Base-by-base conservation (phyloP, 64 coral and sea anemone genomes). In the Stichodactyla mertensii region DNA sequence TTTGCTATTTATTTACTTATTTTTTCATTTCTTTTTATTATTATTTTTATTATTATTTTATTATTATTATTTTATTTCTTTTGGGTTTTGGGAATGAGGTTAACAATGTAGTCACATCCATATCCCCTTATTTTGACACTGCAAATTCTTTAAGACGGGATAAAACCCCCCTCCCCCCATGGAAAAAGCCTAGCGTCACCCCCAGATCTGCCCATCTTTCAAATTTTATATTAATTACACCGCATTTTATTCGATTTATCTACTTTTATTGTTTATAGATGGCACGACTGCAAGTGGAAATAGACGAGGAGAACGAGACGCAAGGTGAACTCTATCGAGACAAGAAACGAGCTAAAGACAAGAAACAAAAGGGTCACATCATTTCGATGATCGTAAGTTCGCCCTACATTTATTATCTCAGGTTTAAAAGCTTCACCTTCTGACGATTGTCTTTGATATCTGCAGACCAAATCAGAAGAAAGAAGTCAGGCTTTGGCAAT, bases 251-350 rank as follows among this genome's bases (percentile, higher is more conserved):
- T 18, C 61, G 14, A 64, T 64, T 64, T 18, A 18, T 66, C 22
- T n/a, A 20, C 19, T 79, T 5, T 22, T 77, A 22, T 54, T n/a
- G 23, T 66, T 7, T 14, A 67, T 55, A 95, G 94, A 95, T 95
- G 91, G 85, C 84, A 80, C 88, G 71, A 58, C 85, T 95, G 52
- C 94, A 95, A 77, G 86, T 83, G 27, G 94, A 95, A 81, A 95
- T 95, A 88, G 94, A 95, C 54, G 94, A 95, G 64, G 94, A 95
- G 67, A 95, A 92, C 52, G 88, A 92, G 87, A 95, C 94, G 12
- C 90, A 55, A 36, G 82, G 88, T 55, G 88, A 90, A 16, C 55
- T 95, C 19, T 90, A 95, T 70, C 62, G 69, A 55, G 13, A 55
- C 10, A 86, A 86, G 71, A 89, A 82, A 15, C 64, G 55, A 26